These are phyloP conservation scores for Campylomormyrus numenius DNA, from an alignment of 2,113 vertebrate species.

Conservation along the genomic window DNA sequence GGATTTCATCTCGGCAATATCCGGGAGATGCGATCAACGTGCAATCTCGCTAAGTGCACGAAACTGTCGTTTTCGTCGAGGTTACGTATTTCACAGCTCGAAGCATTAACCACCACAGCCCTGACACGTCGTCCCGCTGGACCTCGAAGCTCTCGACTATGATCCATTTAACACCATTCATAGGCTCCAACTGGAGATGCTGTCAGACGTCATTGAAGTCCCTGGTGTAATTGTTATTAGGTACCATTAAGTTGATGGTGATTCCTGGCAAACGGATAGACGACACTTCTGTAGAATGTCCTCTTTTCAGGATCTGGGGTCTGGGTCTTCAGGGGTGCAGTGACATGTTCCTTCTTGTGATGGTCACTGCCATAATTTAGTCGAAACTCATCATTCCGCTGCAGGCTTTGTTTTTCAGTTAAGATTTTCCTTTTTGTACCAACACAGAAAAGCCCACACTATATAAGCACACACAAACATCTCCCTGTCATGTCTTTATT, in stretches of 20 bases:
- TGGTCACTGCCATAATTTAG: neutral
- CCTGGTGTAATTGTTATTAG: conserved; percentile 26
- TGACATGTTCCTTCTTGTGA: neutral
- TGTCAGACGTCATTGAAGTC: conserved; percentile 50
- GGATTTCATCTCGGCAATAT: conserved; percentile 53
- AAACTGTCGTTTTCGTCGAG: conserved; percentile 58
- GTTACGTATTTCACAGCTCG: conserved; percentile 53
- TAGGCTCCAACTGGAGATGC: conserved; percentile 43
- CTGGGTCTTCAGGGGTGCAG: neutral
- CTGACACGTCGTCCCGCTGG: conserved; percentile 44
- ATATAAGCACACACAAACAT: neutral
- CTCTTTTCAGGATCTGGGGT: neutral
- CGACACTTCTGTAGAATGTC: neutral
- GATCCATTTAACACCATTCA: conserved; percentile 59
- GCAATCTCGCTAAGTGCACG: conserved; percentile 64
- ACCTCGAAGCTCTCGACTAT: conserved; percentile 45
- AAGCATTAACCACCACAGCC: conserved; percentile 39
- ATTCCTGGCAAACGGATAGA: neutral
- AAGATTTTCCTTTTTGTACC: neutral
- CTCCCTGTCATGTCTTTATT: neutral
- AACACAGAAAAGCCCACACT: neutral
- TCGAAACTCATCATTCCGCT: neutral
- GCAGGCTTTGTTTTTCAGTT: neutral
- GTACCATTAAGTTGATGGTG: conserved; percentile 48
- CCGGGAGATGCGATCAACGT: conserved; percentile 54